Percentiles rank a stretch among this genome's conserved stretches.
Conservation (phyloP, 1,140 invertebrate species). For the Atta colombica region DNA sequence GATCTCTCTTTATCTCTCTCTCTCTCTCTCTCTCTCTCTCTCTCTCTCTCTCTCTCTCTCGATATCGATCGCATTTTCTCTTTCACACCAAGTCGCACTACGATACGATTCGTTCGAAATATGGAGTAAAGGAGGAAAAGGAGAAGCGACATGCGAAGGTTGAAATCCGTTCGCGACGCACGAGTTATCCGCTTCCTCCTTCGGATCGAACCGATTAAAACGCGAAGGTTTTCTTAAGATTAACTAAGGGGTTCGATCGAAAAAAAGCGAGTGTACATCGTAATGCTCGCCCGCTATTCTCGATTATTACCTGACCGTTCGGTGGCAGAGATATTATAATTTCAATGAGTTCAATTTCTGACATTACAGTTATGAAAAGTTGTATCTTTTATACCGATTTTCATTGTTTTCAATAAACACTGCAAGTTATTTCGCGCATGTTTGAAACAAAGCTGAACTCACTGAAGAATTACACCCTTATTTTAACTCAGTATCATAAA, state of each 20-base stretch:
- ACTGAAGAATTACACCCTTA: background rate
- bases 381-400: background rate
- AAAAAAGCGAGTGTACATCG: background rate
- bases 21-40: background rate
- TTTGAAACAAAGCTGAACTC: background rate
- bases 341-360: background rate
- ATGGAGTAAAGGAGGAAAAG: slow-evolving; percentile 8
- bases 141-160: slow-evolving; percentile 35
- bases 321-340: background rate
- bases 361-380: background rate
- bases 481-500: background rate
- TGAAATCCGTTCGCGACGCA: slow-evolving; percentile 34
- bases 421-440: background rate
- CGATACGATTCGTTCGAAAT: slow-evolving; percentile 51
- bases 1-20: slow-evolving; percentile 27
- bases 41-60: slow-evolving; percentile 16
- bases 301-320: slow-evolving; percentile 6
- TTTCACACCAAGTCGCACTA: slow-evolving; percentile 46
- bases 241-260: slow-evolving; percentile 13
- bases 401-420: background rate
- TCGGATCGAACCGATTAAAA: slow-evolving; percentile 43
- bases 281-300: background rate
- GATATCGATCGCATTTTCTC: slow-evolving; percentile 49
- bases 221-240: slow-evolving; percentile 15
- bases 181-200: slow-evolving; percentile 16